Evolutionary conservation across 2,113 vertebrate genomes (phyloP).

Genomic region (Leptosomus discolor): DNA sequence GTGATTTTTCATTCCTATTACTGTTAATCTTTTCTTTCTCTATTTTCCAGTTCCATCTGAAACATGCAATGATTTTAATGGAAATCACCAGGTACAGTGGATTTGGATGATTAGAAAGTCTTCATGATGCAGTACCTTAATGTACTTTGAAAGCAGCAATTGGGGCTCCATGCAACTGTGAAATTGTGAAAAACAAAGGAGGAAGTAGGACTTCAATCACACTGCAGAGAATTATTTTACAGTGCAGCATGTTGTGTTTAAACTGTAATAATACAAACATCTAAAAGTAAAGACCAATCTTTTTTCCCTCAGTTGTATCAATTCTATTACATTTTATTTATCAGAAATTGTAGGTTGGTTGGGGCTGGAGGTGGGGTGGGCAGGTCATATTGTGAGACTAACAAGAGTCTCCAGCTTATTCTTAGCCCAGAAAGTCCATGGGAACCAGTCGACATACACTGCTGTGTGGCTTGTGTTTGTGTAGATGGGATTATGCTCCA

Average conservation of each 20-base stretch:
- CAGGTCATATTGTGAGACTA: background rate
- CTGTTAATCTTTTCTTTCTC: background rate
- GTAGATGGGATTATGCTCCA: background rate
- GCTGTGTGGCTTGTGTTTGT: background rate
- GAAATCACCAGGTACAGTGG: conserved; percentile 13
- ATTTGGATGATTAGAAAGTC: conserved; percentile 50
- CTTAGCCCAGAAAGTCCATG: background rate
- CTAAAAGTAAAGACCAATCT: background rate
- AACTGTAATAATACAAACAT: background rate
- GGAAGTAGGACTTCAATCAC: background rate
- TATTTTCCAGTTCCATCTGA: conserved; percentile 29
- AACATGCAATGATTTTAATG: conserved; percentile 47
- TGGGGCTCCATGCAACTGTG: background rate
- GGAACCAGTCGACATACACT: background rate
- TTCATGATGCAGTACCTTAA: conserved; percentile 12
- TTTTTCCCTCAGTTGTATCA: rapidly evolving
- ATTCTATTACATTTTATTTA: background rate
- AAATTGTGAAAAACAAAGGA: conserved; percentile 12
- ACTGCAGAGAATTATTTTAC: background rate
- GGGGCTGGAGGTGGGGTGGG: rapidly evolving
- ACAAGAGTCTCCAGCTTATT: background rate
- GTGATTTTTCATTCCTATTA: background rate
- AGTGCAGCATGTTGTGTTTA: background rate
- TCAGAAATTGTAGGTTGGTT: background rate
- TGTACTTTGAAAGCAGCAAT: conserved; percentile 27